Base-by-base conservation (phyloP, 2,113 vertebrate genomes). In the Ardeotis arabs region DNA sequence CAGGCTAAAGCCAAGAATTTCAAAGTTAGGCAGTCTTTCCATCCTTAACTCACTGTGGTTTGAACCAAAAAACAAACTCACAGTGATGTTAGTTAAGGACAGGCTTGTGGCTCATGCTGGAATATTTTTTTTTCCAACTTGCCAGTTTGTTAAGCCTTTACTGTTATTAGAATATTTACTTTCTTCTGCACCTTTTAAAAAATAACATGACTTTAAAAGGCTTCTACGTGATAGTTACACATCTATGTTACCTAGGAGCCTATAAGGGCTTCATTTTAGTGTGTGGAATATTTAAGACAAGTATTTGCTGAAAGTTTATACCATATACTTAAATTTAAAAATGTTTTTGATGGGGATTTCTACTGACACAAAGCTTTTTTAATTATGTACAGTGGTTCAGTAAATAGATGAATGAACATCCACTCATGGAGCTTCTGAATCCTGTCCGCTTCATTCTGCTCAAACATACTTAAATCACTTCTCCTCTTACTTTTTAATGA, bases 1-100 rank as follows among this genome's bases (percentile, higher is more conserved):
- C 18, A 29, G 55, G 47, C 75, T 47, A 25, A 78, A 82, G 91
- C 91, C 95, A 94, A 85, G 91, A 76, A 85, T 94, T 82, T 94
- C 62, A 60, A 83, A 69, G 44, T 80, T 87, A 87, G 47, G 66
- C 83, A 92, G 50, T 64, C 58, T 91, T 96, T 96, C 94, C 94
- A 41, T 80, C 77, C 72, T 56, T 81, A 94, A 68, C 14, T 89
- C 44, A 29, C 91, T 90, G 84, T 41, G 89, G 87, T 82, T 96
- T 67, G 56, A 89, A 91, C 23, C 17, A 55, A 76, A 93, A 86
- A 80, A 49, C 68, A 97, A 93, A 47, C 77, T 62, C 76, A 47
- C 86, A 85, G 58, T 59, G 37, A 35, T 94, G 82, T 92, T 89
- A 89, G 47, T 69, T 82, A 82, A 91, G 75, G 87, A 63, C 6